Conservation (phyloP, 2,797 vertebrate genomes). For the Chaetodon trifasciatus region DNA sequence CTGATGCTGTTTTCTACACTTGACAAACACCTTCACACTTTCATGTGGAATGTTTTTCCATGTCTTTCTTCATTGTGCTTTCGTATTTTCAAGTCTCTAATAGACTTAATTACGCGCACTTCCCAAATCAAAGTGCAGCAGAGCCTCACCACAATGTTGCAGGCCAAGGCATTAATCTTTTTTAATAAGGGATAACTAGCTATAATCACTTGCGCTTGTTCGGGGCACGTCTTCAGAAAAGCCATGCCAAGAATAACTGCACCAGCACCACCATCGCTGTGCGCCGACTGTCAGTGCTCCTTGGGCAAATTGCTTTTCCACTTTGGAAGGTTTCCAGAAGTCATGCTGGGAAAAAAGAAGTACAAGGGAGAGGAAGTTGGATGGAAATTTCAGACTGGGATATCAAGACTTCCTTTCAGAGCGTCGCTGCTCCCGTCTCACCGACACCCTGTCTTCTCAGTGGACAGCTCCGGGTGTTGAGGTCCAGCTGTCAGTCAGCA, state of each 20-base stretch:
- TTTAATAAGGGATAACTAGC: constrained; percentile 79
- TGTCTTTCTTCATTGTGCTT: constrained; percentile 8
- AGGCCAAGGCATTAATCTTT: constrained; percentile 71
- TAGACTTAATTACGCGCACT: constrained; percentile 41
- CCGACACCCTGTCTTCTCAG: constrained; percentile 31
- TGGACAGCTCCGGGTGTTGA: constrained; percentile 42
- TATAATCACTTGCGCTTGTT: constrained; percentile 78
- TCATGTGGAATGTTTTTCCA: not conserved
- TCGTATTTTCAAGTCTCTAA: constrained; percentile 20
- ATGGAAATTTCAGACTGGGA: constrained; percentile 26
- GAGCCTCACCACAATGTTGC: constrained; percentile 36
- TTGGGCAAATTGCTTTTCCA: constrained; percentile 34
- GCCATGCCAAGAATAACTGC: constrained; percentile 62
- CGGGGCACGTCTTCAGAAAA: constrained; percentile 48
- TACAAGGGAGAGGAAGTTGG: constrained; percentile 9
- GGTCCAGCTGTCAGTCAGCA: constrained; percentile 59
- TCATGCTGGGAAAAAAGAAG: not conserved
- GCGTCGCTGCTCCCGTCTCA: constrained; percentile 20
- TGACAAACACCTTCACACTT: constrained; percentile 11
- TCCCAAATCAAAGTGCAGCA: constrained; percentile 56
- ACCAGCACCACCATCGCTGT: not conserved
- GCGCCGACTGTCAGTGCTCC: constrained; percentile 26
- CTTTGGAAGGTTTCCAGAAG: constrained; percentile 56
- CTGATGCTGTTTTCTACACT: not conserved
- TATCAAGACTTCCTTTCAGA: constrained; percentile 26